Percentiles rank a stretch among this genome's conserved stretches.
These are phyloP conservation scores for Hermatobates lingyangjiaoensis DNA, from an alignment of 1,140 invertebrate genomes.

Conservation along the genomic window DNA sequence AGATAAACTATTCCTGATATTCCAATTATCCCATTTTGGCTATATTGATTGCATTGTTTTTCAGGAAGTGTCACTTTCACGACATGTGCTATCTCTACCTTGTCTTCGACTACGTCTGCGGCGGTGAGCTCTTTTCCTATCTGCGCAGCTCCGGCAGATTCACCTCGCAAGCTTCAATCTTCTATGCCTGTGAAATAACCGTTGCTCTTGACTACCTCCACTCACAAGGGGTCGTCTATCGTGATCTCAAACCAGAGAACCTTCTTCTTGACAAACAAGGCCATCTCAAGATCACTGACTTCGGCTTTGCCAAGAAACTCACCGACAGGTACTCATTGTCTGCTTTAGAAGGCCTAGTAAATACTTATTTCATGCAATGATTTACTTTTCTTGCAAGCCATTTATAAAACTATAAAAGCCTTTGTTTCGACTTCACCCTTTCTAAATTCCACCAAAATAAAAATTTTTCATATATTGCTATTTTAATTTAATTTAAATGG, in stretches of 20 bases:
- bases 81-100: conserved; percentile 78
- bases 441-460: no score
- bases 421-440: no score
- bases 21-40: background rate
- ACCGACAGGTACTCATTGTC: conserved; percentile 49
- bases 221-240: conserved; percentile 63
- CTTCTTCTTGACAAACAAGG: conserved; percentile 77
- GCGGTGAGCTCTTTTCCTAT: conserved; percentile 91
- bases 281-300: conserved; percentile 92
- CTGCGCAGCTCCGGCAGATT: conserved; percentile 81
- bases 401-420: no score
- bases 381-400: background rate
- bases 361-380: no score
- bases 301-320: conserved; percentile 90
- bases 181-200: conserved; percentile 88
- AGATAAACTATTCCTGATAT: no score
- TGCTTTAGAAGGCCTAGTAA: no score
- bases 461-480: no score
- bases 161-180: conserved; percentile 53
- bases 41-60: conserved; percentile 1
- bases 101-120: conserved; percentile 87
- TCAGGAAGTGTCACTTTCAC: conserved; percentile 74
- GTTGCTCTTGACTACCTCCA: conserved; percentile 87
- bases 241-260: conserved; percentile 80
- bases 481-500: no score